Base-by-base conservation (phyloP, 2,888 invertebrate species). In the Mesochorus sp. region DNA sequence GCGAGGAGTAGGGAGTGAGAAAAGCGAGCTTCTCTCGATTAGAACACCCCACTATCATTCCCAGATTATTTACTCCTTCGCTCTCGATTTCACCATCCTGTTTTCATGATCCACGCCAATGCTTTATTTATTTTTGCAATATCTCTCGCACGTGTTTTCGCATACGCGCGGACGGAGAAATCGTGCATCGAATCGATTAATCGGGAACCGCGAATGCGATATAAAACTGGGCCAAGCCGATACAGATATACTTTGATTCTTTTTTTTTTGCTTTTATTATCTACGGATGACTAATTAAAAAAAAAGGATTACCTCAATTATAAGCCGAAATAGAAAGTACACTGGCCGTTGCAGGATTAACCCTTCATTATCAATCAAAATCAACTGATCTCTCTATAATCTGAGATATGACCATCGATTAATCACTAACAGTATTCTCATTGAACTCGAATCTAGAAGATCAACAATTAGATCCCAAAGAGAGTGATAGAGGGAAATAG, bases 181-280 rank as follows among this genome's bases (percentile, higher is more conserved):
- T 71, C 34, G 31, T 42, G 39, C 17, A 21, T 42, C 42, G 53
- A 42, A 34, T 44, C 44, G 53, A 72, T 51, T 21, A 57, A 70
- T 49, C 12, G 44, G 14, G 10, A n/a, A n/a, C n/a, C n/a, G n/a
- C n/a, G n/a, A n/a, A n/a, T n/a, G n/a, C n/a, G n/a, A n/a, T n/a
- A n/a, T n/a, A n/a, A n/a, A n/a, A n/a, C n/a, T n/a, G n/a, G n/a
- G n/a, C n/a, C n/a, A n/a, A n/a, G n/a, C n/a, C n/a, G n/a, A n/a
- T n/a, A n/a, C n/a, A n/a, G n/a, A n/a, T n/a, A n/a, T n/a, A n/a
- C n/a, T n/a, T n/a, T n/a, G n/a, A n/a, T n/a, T n/a, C n/a, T n/a
- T n/a, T n/a, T n/a, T n/a, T n/a, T n/a, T n/a, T n/a, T n/a, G n/a
- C n/a, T n/a, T n/a, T n/a, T n/a, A n/a, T n/a, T n/a, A n/a, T n/a